Conservation (phyloP, 2,888 invertebrate genomes). For the Steinernema hermaphroditum region DNA sequence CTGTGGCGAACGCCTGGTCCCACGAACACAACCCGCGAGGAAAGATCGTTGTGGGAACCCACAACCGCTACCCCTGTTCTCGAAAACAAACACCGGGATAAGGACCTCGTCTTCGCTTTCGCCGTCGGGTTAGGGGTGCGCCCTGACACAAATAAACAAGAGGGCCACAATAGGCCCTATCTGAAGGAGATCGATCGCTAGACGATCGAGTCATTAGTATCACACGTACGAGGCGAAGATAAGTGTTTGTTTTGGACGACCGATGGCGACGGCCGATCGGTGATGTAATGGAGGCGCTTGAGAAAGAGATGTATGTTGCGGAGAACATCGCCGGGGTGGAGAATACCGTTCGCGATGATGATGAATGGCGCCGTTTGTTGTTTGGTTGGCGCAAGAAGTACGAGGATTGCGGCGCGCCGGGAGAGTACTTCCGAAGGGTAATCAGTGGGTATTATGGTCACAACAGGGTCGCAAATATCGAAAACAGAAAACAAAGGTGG, state of each 20-base stretch:
- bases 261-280: neutral
- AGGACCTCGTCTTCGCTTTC: neutral
- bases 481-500: too few relatives aligned
- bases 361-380: too few relatives aligned
- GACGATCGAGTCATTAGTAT: neutral
- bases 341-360: too few relatives aligned
- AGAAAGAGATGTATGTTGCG: neutral
- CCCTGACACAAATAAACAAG: slow-evolving; percentile 22
- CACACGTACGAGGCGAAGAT: neutral
- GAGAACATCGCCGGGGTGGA: neutral
- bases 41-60: neutral
- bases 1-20: too few relatives aligned
- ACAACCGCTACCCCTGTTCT: neutral
- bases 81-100: slow-evolving; percentile 1
- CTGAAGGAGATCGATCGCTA: neutral
- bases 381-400: too few relatives aligned
- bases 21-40: neutral
- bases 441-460: too few relatives aligned
- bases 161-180: neutral
- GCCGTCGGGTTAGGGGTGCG: slow-evolving; percentile 6
- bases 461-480: too few relatives aligned
- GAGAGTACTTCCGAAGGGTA: too few relatives aligned
- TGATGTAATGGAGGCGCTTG: slow-evolving; percentile 13
- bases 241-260: slow-evolving; percentile 22
- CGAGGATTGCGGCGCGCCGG: too few relatives aligned